phyloP scores from a whole-genome alignment of 2,113 vertebrate species.

The Muntiacus reevesi region DNA sequence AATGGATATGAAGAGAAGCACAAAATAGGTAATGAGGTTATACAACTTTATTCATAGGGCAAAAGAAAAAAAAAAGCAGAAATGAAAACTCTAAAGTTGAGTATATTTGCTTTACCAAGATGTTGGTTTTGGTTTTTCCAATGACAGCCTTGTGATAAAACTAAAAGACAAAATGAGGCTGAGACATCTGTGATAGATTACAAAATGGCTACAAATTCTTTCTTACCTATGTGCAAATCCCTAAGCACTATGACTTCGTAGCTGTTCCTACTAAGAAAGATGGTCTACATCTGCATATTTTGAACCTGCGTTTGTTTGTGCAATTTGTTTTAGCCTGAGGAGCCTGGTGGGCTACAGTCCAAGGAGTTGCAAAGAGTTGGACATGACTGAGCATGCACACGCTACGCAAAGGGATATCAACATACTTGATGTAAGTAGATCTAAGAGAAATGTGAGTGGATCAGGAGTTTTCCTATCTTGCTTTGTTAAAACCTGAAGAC shows the following conservation, averaged over 20 bases:
- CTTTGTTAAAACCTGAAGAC: neutral
- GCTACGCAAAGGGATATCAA: neutral
- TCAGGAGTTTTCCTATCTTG: neutral
- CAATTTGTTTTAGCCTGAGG: neutral
- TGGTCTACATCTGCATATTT: neutral
- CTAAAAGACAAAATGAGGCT: neutral
- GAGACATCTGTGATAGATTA: neutral
- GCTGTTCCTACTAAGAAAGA: neutral
- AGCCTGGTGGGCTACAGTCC: neutral
- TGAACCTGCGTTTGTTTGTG: neutral
- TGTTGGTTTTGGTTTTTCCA: neutral
- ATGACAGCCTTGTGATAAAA: neutral
- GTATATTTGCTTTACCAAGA: neutral
- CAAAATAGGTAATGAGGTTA: neutral
- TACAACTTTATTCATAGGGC: neutral
- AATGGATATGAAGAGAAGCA: neutral
- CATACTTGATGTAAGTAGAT: neutral
- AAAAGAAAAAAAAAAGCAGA: neutral
- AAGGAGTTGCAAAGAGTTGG: neutral
- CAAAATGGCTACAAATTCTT: neutral
- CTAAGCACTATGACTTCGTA: neutral
- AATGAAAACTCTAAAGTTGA: neutral
- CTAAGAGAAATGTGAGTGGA: neutral
- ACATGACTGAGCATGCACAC: neutral
- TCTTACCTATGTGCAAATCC: neutral